phyloP scores from a whole-genome alignment of 2,113 vertebrate species.

The Syngnathoides biaculeatus region DNA sequence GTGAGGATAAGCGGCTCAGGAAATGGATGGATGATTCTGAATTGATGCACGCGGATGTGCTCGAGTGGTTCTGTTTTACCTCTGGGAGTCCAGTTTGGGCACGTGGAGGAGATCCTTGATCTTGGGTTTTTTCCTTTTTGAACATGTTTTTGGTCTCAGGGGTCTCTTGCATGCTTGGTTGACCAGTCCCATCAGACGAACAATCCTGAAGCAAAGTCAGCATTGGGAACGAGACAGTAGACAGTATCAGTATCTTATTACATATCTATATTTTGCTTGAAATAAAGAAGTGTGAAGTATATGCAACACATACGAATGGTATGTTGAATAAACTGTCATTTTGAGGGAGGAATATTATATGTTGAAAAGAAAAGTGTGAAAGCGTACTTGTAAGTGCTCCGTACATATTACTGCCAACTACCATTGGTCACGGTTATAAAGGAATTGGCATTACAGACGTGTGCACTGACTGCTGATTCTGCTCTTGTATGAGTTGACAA shows the following conservation, averaged over 20 bases:
- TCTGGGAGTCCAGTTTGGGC: conserved; percentile 75
- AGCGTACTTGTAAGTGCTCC: background rate
- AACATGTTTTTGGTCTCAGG: conserved; percentile 76
- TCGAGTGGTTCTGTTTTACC: conserved; percentile 71
- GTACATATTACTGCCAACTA: too few species aligned
- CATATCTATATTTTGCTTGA: background rate
- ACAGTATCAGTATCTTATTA: background rate
- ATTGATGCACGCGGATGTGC: conserved; percentile 38
- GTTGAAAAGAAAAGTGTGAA: background rate
- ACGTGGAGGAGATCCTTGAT: conserved; percentile 86
- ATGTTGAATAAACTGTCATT: background rate
- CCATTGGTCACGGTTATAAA: too few species aligned
- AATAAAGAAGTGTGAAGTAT: background rate
- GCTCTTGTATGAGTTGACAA: background rate
- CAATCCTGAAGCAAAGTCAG: conserved; percentile 76
- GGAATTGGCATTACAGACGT: background rate
- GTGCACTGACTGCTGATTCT: background rate
- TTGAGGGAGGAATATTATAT: background rate
- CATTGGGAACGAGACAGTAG: conserved; percentile 14
- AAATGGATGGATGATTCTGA: too few species aligned
- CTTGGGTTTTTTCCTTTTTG: conserved; percentile 85
- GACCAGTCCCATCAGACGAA: conserved; percentile 88
- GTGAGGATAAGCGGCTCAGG: too few species aligned
- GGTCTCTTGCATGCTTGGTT: conserved; percentile 88
- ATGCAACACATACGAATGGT: background rate